A percentile compares a stretch with the other conserved stretches of the same genome.
Conservation (phyloP, 2,888 invertebrate genomes). For the Pseudoips prasinana region DNA sequence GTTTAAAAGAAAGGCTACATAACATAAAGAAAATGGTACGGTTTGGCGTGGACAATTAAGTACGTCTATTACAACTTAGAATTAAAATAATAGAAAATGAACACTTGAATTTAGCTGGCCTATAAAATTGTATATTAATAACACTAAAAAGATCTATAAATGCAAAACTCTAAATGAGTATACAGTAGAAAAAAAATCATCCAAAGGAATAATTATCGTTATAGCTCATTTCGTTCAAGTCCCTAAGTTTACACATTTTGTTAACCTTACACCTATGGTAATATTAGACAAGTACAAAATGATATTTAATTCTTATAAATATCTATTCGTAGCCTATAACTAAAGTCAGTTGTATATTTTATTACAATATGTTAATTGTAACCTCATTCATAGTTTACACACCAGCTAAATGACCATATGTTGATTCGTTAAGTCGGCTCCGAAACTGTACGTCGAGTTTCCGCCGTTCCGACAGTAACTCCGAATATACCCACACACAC, state of each 20-base stretch:
- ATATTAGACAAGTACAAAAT: constrained; percentile 81
- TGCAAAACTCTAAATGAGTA: constrained; percentile 78
- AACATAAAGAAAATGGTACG: constrained; percentile 58
- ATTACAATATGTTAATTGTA: constrained; percentile 60
- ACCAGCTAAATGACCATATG: constrained; percentile 49
- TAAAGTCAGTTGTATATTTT: constrained; percentile 78
- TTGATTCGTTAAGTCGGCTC: constrained; percentile 33
- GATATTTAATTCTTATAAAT: constrained; percentile 76
- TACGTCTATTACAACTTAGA: constrained; percentile 53
- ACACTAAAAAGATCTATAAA: constrained; percentile 79
- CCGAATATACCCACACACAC: constrained; percentile 49
- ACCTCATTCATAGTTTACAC: constrained; percentile 51
- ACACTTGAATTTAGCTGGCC: constrained; percentile 44
- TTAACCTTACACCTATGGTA: constrained; percentile 78
- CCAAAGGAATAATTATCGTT: constrained; percentile 64
- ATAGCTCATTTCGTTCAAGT: constrained; percentile 76
- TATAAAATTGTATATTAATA: constrained; percentile 68
- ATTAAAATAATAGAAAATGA: constrained; percentile 40
- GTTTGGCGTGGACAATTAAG: constrained; percentile 68
- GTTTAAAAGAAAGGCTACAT: constrained; percentile 47
- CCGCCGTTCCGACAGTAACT: constrained; percentile 37
- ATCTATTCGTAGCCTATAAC: constrained; percentile 74
- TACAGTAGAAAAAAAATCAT: constrained; percentile 77
- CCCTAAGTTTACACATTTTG: constrained; percentile 75
- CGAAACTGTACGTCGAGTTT: constrained; percentile 14